Percentiles rank a stretch among this genome's conserved stretches.
Evolutionary conservation across 1,140 invertebrate genomes (phyloP).

Genomic region (Agrypnia vestita): DNA sequence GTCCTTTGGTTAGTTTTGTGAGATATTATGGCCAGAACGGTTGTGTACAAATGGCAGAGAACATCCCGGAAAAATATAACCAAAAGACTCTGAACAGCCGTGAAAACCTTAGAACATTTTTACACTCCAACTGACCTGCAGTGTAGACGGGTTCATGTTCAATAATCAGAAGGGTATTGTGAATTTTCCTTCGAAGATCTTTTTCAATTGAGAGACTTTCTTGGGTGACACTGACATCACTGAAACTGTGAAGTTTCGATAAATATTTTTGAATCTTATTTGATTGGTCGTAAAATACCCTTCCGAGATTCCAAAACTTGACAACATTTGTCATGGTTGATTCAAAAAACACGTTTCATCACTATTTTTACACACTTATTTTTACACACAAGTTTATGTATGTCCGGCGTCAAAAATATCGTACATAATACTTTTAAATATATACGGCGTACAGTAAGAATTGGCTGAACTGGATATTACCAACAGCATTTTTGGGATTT

Average conservation of each 20-base stretch:
- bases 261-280: slow-evolving; percentile 54
- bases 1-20: no score
- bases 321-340: slow-evolving; percentile 53
- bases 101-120: no score
- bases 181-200: not conserved
- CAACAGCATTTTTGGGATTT: no score
- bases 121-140: slow-evolving; percentile 76
- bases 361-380: not conserved
- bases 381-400: no score
- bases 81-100: no score
- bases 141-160: slow-evolving; percentile 95
- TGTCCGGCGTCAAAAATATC: no score
- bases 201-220: slow-evolving; percentile 10
- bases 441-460: no score
- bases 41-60: no score
- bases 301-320: slow-evolving; percentile 55
- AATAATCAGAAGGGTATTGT: slow-evolving; percentile 72
- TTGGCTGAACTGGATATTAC: no score
- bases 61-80: no score
- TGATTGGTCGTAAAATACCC: slow-evolving; percentile 51
- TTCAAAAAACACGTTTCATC: not conserved
- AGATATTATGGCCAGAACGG: not conserved
- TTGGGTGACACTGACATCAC: slow-evolving; percentile 36
- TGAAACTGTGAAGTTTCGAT: slow-evolving; percentile 47
- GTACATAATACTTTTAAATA: no score